These are phyloP conservation scores for Dufourea novaeangliae DNA, from an alignment of 1,140 invertebrate genomes.

Conservation along the genomic window DNA sequence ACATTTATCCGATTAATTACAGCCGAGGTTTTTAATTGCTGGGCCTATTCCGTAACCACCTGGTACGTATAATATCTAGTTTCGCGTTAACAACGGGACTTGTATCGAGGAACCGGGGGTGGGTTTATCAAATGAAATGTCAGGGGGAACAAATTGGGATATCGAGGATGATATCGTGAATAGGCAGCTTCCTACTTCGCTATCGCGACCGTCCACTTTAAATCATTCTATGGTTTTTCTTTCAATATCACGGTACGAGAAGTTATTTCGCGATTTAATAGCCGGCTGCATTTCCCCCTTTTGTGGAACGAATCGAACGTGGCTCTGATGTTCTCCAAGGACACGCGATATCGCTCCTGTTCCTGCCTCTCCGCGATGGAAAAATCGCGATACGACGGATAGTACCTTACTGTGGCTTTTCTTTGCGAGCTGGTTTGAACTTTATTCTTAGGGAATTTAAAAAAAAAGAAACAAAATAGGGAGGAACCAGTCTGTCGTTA, in stretches of 20 bases:
- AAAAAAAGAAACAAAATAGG: neutral
- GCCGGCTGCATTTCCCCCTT: slow-evolving; percentile 12
- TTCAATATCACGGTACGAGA: slow-evolving; percentile 22
- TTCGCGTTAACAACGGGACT: neutral
- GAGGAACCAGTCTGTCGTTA: neutral
- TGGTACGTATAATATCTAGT: neutral
- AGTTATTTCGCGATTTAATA: slow-evolving; percentile 64
- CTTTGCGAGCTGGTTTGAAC: neutral
- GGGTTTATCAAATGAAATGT: neutral
- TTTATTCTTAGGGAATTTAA: neutral
- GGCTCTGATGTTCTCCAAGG: slow-evolving; percentile 13
- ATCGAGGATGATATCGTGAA: neutral
- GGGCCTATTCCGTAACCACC: neutral
- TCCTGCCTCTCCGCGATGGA: neutral
- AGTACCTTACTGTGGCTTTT: neutral
- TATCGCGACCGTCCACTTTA: neutral
- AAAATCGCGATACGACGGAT: neutral
- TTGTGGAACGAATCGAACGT: neutral
- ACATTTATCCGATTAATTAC: slow-evolving; percentile 23
- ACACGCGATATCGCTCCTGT: neutral
- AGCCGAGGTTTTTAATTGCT: slow-evolving; percentile 22
- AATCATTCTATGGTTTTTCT: slow-evolving; percentile 14
- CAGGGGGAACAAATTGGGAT: too few species aligned
- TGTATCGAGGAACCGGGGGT: neutral
- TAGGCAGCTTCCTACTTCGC: neutral